Evolutionary conservation across 2,888 invertebrate genomes (phyloP), one percentile per base, ranked within the genome.

Genomic region (Serrognathus titanus): DNA sequence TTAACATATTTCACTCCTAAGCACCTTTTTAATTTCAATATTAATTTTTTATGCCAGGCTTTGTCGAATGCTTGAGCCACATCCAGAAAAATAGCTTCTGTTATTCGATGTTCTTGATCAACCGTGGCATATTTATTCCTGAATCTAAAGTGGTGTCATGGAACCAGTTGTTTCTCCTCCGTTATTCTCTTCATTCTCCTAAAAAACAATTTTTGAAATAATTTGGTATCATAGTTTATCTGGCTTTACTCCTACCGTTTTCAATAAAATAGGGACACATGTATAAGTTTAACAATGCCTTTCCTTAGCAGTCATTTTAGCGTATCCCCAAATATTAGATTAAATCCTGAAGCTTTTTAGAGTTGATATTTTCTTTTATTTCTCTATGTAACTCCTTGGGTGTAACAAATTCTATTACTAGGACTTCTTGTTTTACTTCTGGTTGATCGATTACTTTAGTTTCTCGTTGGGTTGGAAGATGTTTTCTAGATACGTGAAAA

Each of bases 281-380:
- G 36, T 5, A 20, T 51, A 39, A 51, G 20, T 35, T 46, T 51
- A 6, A 45, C 20, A 24, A 51, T 51, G 16, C 13, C 36, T 45
- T 46, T 45, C 35, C 45, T 47, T 12, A 45, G 53, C 11, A 53
- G 24, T 12, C 48, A 35, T 12, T 57, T 41, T 6, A 48, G 6
- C 4, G 48, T 53, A 40, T 53, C 47, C 2, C 35, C 35, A 31
- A 41, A 40, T 5, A 53, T 47, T 36, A 47, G 11, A 13, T 52
- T 43, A 6, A 31, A 40, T 9, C 45, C 55, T 12, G 41, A 37
- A 13, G 55, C 20, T 52, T 53, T 57, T 24, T 48, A 31, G 24
- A 5, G 24, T 47, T 47, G 47, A 47, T 48, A n/a, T 3, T 48
- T 48, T 11, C 48, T 36, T 48, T 24, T n/a, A 20, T 31, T 48